phyloP scores from a whole-genome alignment of 2,888 invertebrate species.

The Xylocampa areola region DNA sequence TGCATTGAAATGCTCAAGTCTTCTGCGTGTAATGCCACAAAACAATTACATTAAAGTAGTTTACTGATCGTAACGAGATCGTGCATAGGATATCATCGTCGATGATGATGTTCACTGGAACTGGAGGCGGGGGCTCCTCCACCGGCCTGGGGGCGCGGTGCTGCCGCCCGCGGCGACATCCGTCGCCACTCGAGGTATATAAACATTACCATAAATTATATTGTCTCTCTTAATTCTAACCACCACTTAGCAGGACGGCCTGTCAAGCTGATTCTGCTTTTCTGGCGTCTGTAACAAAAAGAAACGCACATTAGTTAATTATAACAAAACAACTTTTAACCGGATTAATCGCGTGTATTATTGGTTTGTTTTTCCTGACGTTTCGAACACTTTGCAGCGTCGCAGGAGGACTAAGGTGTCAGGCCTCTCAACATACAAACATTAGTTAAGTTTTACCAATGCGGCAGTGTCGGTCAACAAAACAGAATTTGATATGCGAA shows the following conservation, averaged over 20 bases:
- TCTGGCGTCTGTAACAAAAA: conserved; percentile 91
- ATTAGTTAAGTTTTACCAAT: conserved; percentile 61
- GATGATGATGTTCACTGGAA: conserved; percentile 84
- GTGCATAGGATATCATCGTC: conserved; percentile 86
- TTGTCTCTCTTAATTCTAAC: conserved; percentile 77
- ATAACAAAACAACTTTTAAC: too few species aligned
- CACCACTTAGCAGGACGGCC: conserved; percentile 85
- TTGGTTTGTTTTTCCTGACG: too few species aligned
- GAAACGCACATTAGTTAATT: conserved; percentile 65
- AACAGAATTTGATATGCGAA: conserved; percentile 56
- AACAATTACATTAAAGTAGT: conserved; percentile 81
- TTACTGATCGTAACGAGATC: conserved; percentile 90
- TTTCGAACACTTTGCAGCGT: too few species aligned
- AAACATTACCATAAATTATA: conserved; percentile 83
- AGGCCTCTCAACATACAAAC: conserved; percentile 63
- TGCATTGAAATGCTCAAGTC: conserved; percentile 88
- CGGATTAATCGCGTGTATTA: too few species aligned
- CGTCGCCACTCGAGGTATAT: conserved; percentile 77
- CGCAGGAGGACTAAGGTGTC: too few species aligned
- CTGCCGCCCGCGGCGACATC: conserved; percentile 61
- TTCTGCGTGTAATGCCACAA: conserved; percentile 87
- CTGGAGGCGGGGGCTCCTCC: conserved; percentile 63
- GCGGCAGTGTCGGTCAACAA: conserved; percentile 2
- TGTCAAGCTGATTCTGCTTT: conserved; percentile 91
- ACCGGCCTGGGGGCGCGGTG: conserved; percentile 44